A percentile compares a stretch with the other conserved stretches of the same genome.
These are phyloP conservation scores for Nannospalax galili DNA, from an alignment of 2,113 vertebrate species.

Conservation along the genomic window DNA sequence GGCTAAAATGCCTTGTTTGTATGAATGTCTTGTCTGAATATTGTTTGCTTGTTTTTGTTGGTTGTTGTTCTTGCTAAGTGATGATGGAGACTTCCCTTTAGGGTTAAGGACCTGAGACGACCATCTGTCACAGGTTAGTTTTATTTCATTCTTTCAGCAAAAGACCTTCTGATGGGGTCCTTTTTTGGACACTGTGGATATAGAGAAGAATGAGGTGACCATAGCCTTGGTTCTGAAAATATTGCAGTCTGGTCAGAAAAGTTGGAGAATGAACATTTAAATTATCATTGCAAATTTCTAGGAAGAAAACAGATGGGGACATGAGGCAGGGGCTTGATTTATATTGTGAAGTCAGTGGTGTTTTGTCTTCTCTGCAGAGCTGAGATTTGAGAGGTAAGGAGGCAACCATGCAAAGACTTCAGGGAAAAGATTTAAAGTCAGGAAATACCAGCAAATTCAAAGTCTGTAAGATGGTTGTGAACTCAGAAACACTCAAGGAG, in stretches of 20 bases:
- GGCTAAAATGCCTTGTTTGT: background rate
- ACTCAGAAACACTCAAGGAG: too few relatives aligned
- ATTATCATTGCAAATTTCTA: too few relatives aligned
- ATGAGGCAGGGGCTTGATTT: rapidly evolving
- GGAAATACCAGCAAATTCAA: background rate
- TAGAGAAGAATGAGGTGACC: too few relatives aligned
- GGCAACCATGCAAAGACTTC: background rate
- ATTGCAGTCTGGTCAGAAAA: too few relatives aligned
- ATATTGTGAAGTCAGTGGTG: rapidly evolving
- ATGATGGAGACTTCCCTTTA: too few relatives aligned
- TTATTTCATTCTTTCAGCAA: too few relatives aligned
- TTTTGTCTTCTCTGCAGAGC: background rate
- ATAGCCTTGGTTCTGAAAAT: background rate
- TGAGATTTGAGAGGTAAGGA: background rate
- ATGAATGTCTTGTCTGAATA: too few relatives aligned
- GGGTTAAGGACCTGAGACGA: too few relatives aligned
- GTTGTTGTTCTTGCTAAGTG: background rate
- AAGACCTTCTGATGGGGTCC: too few relatives aligned
- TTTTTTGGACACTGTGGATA: too few relatives aligned
- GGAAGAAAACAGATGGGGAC: background rate
- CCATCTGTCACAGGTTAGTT: too few relatives aligned
- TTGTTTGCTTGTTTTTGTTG: background rate
- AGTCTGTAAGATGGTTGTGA: background rate
- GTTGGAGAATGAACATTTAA: background rate
- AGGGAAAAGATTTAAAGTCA: background rate